Base-by-base conservation (phyloP, 1,140 invertebrate species). In the Cecropterus lyciades region DNA sequence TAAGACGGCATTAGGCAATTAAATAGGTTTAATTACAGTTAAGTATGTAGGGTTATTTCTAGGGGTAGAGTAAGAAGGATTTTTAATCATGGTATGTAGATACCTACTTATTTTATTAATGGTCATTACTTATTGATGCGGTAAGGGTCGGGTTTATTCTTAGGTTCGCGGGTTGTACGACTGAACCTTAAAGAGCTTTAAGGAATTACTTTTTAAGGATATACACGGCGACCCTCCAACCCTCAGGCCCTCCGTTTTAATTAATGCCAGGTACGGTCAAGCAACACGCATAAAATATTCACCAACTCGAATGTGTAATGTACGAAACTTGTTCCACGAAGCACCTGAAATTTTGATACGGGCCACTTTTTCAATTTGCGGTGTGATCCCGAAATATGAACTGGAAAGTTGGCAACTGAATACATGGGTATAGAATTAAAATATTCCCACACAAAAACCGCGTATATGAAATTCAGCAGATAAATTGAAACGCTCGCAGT, bases 311-410 rank as follows among this genome's bases (percentile, higher is more conserved):
- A 62, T 33, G 13, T 48, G 57, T 49, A 49, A 62, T 49, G 57
- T 40, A 37, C 45, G n/a, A 62, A 62, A 49, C 57, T 62, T 62
- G 57, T 49, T 20, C 57, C 48, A 53, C 51, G 14, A 14, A 6
- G 17, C 57, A 24, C 45, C 43, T 60, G 57, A 60, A 60, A 60
- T 60, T 60, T 60, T 60, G 45, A 60, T 60, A 60, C 45, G 27
- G 57, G 45, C 48, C 57, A 60, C 13, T 53, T 60, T 60, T 60
- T 60, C 57, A 60, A 60, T 60, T 60, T 60, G 57, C 46, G 57
- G 57, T 59, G 24, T 13, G 43, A 46, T 15, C 42, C 51, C 57
- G 15, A 60, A 60, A 60, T 60, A 60, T 60, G 45, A 60, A 49
- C 45, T 16, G 57, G 27, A 60, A 55, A 60, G 57, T 60, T 60